A percentile compares a stretch with the other conserved stretches of the same genome.
phyloP scores from a whole-genome alignment of 2,797 vertebrate species.

The Rhodeus uyekii region DNA sequence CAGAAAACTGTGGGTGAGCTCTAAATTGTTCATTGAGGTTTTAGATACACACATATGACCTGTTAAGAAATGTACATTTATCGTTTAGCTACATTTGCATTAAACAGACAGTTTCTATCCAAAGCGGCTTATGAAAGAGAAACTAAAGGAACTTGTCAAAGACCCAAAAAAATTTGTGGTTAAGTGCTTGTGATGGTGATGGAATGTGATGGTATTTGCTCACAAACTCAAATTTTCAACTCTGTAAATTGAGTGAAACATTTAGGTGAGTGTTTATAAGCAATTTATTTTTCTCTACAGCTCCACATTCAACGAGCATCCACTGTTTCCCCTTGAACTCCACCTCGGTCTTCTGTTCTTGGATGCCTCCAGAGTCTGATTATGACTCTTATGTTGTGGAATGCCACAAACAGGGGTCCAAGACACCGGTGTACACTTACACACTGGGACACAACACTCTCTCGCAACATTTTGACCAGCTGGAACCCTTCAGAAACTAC shows the following conservation, averaged over 20 bases:
- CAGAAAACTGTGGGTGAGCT: neutral
- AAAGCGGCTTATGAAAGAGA: neutral
- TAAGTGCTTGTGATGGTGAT: no score
- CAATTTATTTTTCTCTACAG: constrained; percentile 58
- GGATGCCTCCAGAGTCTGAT: constrained; percentile 87
- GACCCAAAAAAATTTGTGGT: neutral
- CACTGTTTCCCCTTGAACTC: constrained; percentile 91
- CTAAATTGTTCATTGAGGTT: neutral
- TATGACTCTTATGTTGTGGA: constrained; percentile 87
- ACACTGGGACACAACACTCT: constrained; percentile 69
- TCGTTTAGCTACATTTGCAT: no score
- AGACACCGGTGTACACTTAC: constrained; percentile 80
- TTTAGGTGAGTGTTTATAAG: neutral
- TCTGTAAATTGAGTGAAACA: neutral
- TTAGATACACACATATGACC: neutral
- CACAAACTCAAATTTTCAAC: neutral
- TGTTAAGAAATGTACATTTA: neutral
- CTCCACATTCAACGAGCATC: constrained; percentile 82
- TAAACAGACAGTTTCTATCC: neutral
- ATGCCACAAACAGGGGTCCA: constrained; percentile 79
- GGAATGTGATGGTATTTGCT: no score
- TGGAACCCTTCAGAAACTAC: constrained; percentile 89
- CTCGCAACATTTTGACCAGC: constrained; percentile 77
- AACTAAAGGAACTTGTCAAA: neutral
- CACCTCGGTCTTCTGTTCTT: constrained; percentile 89